A percentile compares a stretch with the other conserved stretches of the same genome.
Evolutionary conservation across 2,888 invertebrate species (phyloP).

Genomic region (Drosophila atripex): DNA sequence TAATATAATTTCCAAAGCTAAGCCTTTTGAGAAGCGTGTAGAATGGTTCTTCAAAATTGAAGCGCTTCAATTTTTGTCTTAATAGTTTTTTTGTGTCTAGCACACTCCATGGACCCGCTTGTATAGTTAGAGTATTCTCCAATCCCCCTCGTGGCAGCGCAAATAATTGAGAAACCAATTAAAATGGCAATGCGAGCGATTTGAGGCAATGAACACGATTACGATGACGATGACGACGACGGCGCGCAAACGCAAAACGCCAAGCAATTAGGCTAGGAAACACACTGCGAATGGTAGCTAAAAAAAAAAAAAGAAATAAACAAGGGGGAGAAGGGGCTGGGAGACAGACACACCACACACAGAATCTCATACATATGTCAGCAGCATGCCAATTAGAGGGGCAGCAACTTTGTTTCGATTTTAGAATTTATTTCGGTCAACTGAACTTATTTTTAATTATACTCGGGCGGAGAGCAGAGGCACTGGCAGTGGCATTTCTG

Average conservation of each 20-base stretch:
- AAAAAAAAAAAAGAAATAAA: background rate
- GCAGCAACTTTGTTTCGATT: slow-evolving; percentile 51
- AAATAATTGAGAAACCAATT: slow-evolving; percentile 53
- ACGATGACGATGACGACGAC: slow-evolving; percentile 35
- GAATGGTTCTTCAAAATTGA: background rate
- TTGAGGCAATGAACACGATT: slow-evolving; percentile 47
- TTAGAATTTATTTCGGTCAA: slow-evolving; percentile 55
- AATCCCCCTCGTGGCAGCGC: slow-evolving; percentile 17
- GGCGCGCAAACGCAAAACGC: slow-evolving; percentile 72
- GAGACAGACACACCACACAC: background rate
- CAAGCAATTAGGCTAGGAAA: slow-evolving; percentile 49
- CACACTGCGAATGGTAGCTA: slow-evolving; percentile 17
- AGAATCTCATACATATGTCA: slow-evolving; percentile 35
- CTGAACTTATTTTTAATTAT: slow-evolving; percentile 67
- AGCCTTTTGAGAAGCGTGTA: background rate
- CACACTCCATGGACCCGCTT: background rate
- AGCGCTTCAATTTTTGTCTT: too few relatives aligned
- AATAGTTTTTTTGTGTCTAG: too few relatives aligned
- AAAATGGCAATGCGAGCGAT: slow-evolving; percentile 58
- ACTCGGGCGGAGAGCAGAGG: background rate
- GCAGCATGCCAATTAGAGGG: slow-evolving; percentile 64
- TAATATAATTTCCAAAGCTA: too few relatives aligned
- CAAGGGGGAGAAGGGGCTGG: too few relatives aligned
- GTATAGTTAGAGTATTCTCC: slow-evolving; percentile 12
- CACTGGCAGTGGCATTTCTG: slow-evolving; percentile 11